Evolutionary conservation across 2,113 vertebrate genomes (phyloP), one percentile per base, ranked within the genome.

Genomic region (Peucedramus taeniatus): DNA sequence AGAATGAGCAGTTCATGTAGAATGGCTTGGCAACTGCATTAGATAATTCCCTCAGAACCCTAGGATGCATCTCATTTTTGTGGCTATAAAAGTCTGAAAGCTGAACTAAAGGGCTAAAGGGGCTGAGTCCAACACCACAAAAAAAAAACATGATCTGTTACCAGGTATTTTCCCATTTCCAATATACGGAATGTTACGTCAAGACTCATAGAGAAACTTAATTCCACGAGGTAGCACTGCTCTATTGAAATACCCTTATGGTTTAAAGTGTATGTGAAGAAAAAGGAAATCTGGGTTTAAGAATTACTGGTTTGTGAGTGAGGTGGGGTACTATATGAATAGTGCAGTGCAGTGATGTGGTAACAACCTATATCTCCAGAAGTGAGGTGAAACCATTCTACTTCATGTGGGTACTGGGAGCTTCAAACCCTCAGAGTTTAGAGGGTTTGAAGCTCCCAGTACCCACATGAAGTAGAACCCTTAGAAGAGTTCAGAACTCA

Each of bases 261-360:
- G 11, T 65, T 26, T 65, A 65, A 59, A 53, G 7, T 0, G 0
- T 26, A 42, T 11, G 19, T 18, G 20, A 53, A 84, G 60, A 28
- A 39, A 69, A 69, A 21, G 18, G 44, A 56, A 87, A 33, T 1
- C 13, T 5, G 6, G 7, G 3, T 80, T 68, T 54, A 54, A 83
- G 78, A 50, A 18, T 15, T 44, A 31, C 6, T 42, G 54, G 47
- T 19, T 42, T 44, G 15, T 27, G 0, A 26, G 14, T 30, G 28
- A 59, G 7, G 33, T 1, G 0, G 11, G 4, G 3, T 7, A 1
- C 8, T 30, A 12, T 40, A 42, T 54, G 31, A 69, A 27, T 5
- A 54, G 9, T 3, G 0, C 15, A 45, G 11, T 50, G 31, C 1
- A 1, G 20, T 40, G n/a, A 49, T 33, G 7, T n/a, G 7, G 3